Evolutionary conservation across 2,113 vertebrate genomes (phyloP).

Genomic region (Galemys pyrenaicus): DNA sequence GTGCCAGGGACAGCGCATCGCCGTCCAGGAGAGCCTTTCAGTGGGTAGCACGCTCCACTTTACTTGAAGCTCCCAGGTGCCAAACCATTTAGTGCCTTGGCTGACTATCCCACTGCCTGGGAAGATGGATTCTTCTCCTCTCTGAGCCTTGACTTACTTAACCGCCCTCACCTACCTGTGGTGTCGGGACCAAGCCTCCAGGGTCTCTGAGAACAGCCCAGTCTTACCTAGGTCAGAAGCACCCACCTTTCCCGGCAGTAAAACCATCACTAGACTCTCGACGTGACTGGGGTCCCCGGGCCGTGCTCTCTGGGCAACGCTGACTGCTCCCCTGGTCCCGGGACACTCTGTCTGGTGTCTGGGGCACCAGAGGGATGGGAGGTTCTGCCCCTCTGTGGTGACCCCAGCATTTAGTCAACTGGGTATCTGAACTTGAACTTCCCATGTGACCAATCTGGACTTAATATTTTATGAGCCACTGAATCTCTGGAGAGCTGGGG

Average conservation of each 20-base stretch:
- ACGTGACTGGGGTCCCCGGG: neutral
- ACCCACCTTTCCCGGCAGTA: neutral
- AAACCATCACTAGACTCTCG: no score
- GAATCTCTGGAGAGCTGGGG: neutral
- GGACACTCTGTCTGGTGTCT: neutral
- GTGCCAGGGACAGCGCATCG: neutral
- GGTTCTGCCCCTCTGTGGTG: neutral
- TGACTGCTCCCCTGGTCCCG: no score
- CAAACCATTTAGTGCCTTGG: conserved; percentile 82
- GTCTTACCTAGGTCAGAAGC: neutral
- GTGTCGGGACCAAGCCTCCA: conserved; percentile 60
- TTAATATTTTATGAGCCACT: neutral
- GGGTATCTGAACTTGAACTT: neutral
- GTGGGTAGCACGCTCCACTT: neutral
- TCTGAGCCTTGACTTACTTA: conserved; percentile 42
- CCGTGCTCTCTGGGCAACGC: neutral
- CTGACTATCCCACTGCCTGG: conserved; percentile 62
- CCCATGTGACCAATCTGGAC: neutral
- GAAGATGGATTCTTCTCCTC: conserved; percentile 49
- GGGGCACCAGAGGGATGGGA: neutral
- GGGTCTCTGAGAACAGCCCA: neutral
- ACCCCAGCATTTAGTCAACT: neutral
- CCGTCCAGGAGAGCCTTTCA: neutral
- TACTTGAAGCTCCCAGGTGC: conserved; percentile 81
- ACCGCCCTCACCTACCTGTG: neutral